Percentiles rank a stretch among this genome's conserved stretches.
These are phyloP conservation scores for Zaprionus ghesquierei DNA, from an alignment of 1,140 invertebrate species.

Conservation along the genomic window DNA sequence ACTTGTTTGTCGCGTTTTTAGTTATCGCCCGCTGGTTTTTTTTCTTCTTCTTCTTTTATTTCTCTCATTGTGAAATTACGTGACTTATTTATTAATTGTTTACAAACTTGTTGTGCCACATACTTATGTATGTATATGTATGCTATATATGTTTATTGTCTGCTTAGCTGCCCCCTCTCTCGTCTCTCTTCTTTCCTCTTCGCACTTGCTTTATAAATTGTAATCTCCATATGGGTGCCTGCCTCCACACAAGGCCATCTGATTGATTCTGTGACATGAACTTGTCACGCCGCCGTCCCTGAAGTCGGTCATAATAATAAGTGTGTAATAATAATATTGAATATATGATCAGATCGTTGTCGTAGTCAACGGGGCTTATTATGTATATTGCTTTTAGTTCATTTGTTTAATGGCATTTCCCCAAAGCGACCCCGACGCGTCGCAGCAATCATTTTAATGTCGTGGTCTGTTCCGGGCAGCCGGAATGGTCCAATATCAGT, in stretches of 20 bases:
- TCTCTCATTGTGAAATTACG: slow-evolving; percentile 45
- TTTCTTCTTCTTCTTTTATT: not conserved
- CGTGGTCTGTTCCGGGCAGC: slow-evolving; percentile 18
- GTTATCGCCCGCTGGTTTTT: slow-evolving; percentile 29
- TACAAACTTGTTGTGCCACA: not conserved
- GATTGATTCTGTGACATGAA: slow-evolving; percentile 71
- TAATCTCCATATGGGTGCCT: slow-evolving; percentile 65
- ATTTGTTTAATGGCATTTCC: slow-evolving; percentile 70
- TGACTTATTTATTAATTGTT: slow-evolving; percentile 70
- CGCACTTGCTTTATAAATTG: slow-evolving; percentile 40
- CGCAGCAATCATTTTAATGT: slow-evolving; percentile 51
- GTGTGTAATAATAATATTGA: slow-evolving; percentile 14
- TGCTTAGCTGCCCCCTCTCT: not conserved
- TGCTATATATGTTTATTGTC: not conserved
- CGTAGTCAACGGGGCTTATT: slow-evolving; percentile 43
- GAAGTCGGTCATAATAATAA: slow-evolving; percentile 57
- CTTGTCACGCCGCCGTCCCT: slow-evolving; percentile 57
- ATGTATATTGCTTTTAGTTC: slow-evolving; percentile 71
- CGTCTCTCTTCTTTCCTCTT: not conserved
- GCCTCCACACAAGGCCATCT: slow-evolving; percentile 44
- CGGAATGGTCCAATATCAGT: not conserved
- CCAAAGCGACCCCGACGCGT: not conserved
- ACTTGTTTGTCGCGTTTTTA: slow-evolving; percentile 12
- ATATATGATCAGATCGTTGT: slow-evolving; percentile 26
- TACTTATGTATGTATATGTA: not conserved